Base-by-base conservation (phyloP, 1,140 invertebrate genomes). In the Orius insidiosus region DNA sequence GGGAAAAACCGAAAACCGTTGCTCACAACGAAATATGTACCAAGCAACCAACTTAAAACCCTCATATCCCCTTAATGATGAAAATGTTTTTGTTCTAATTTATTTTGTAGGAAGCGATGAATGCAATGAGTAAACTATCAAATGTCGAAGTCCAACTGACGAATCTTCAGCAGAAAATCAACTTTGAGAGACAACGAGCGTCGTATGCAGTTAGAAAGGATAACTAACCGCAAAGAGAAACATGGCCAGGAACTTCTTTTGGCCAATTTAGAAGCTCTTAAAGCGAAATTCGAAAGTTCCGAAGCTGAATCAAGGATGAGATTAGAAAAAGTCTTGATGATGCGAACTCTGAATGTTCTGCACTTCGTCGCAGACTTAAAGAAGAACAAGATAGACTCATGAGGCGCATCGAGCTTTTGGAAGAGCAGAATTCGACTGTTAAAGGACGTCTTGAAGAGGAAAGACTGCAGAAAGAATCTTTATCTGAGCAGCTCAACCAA, bases 181-280 rank as follows among this genome's bases (percentile, higher is more conserved):
- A 55, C 54, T 6, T 57, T 92, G 0, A 75, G 75, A 55, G 79
- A 82, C 52, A 70, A 77, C 0, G 80, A 90, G 59, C 57, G 71
- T 7, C 68, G 83, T 9, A 63, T 92, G 2, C 58, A 78, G 48
- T 75, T 78, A 45, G 89, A 94, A 62, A 70, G 79, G 49, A 86
- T 92, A 57, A 65, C 75, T 31, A 60, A 78, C 30, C 69, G 80
- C 44, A 67, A 78, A 31, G 84, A 92, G 58, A 70, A 79, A 34
- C 74, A 80, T 50, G 78, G 76, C 3, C 80, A 90, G 58, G 49
- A 50, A 14, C 11, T 86, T 41, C 58, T 94, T 13, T 68, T 84
- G 35, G 74, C 78, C 16, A 86, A 86, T 57, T 66, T 87, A 30
- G 80, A 87, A 61, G 66, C 79, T 13, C 85, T 89, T 35, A 85